Percentiles rank a stretch among this genome's conserved stretches.
Conservation (phyloP, 1,140 invertebrate species). For the Anthonomus grandis region DNA sequence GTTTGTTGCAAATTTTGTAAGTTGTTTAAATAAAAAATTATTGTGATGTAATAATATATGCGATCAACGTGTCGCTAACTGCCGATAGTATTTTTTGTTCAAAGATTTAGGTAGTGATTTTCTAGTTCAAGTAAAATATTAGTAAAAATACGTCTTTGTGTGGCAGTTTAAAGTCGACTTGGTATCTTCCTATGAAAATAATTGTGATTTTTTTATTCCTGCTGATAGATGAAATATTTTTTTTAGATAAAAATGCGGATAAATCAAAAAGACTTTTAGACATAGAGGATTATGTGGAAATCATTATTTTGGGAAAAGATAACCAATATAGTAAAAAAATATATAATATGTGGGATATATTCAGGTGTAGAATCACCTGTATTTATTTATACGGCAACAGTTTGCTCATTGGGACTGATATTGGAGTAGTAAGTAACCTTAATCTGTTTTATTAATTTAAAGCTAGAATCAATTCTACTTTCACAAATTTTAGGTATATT, state of each 20-base stretch:
- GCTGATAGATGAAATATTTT: conserved; percentile 1
- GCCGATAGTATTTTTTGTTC: too few relatives aligned
- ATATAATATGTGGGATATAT: conserved; percentile 43
- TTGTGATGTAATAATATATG: too few relatives aligned
- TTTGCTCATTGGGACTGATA: conserved; percentile 39
- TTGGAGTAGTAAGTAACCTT: conserved; percentile 38
- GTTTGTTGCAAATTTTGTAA: too few relatives aligned
- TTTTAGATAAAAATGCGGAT: conserved; percentile 31
- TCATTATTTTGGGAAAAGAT: conserved; percentile 38
- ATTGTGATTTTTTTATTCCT: neutral
- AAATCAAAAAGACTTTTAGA: neutral
- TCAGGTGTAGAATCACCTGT: conserved; percentile 41
- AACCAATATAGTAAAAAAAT: conserved; percentile 41
- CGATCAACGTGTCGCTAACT: too few relatives aligned
- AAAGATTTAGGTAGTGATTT: too few relatives aligned
- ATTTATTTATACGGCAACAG: conserved; percentile 46
- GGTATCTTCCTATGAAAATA: neutral
- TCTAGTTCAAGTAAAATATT: too few relatives aligned
- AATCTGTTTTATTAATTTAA: neutral
- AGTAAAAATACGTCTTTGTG: too few relatives aligned
- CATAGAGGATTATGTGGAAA: conserved; percentile 41
- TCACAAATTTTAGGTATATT: conserved; percentile 38
- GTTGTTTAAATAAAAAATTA: too few relatives aligned
- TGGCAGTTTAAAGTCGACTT: too few relatives aligned
- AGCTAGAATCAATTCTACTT: neutral